Evolutionary conservation across 2,888 invertebrate species (phyloP), one percentile per base, ranked within the genome.

Genomic region (Rhimphoctona megacephalus): DNA sequence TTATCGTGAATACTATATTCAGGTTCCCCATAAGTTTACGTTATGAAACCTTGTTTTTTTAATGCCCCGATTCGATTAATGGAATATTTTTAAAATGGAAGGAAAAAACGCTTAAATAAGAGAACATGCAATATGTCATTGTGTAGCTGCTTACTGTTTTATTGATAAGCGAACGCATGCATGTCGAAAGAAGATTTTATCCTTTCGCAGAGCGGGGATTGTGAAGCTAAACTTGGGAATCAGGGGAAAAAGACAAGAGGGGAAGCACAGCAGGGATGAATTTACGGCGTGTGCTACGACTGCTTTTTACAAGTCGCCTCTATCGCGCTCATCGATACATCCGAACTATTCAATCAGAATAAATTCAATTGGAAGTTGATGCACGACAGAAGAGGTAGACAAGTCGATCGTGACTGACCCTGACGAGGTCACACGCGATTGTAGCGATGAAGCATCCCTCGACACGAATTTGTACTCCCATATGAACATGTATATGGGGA

Each of bases 361-460:
- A 85, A 79, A 86, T 85, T 79, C 79, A 86, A 86, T 86, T 86
- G 81, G 78, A 78, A 86, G 84, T 64, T 61, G 66, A 61, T 36
- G 49, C 78, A 81, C 69, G 84, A 69, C 57, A 69, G 7, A 52
- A 64, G 64, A 43, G 22, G 19, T 30, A 70, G 79, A 81, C 67
- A 54, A 86, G 86, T 86, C 79, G 86, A 86, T 86, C 74, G 85
- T 46, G 74, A 70, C 61, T 82, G 86, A 86, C 85, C 85, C 86
- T 86, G 84, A 79, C 78, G 77, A 46, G 74, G 76, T 57, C 82
- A 76, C 85, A 85, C 86, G 84, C 84, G 85, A 82, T 54, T 36
- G 61, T 61, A n/a, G 14, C 66, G 52, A n/a, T 33, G 46, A 52
- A 73, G 52, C 43, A 64, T 77, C 64, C 66, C 54, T 76, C 66